Evolutionary conservation across 2,888 invertebrate species (phyloP).

Genomic region (Coelopa pilipes): DNA sequence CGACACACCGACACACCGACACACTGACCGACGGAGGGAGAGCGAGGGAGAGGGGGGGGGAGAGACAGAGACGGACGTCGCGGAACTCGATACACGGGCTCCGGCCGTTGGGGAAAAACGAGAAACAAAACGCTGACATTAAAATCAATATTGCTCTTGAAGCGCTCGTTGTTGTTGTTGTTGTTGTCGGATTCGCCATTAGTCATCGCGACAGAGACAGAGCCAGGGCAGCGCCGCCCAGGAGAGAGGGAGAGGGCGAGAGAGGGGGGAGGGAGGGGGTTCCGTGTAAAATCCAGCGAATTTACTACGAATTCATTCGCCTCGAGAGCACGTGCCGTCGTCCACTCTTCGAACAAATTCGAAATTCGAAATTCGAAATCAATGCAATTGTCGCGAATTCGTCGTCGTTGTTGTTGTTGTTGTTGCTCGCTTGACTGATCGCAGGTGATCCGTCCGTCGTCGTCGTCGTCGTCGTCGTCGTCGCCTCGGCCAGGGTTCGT

Average conservation of each 20-base stretch:
- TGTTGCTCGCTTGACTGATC: too few relatives aligned
- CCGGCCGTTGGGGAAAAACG: neutral
- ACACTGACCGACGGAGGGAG: neutral
- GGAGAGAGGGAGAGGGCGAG: too few relatives aligned
- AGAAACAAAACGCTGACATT: neutral
- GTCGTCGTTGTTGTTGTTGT: too few relatives aligned
- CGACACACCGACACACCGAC: neutral
- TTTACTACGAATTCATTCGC: neutral
- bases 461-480: too few relatives aligned
- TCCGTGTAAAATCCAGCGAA: neutral
- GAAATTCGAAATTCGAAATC: too few relatives aligned
- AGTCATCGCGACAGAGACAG: too few relatives aligned
- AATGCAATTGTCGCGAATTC: too few relatives aligned
- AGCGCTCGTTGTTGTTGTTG: neutral
- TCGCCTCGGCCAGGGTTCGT: too few relatives aligned
- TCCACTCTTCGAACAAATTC: too few relatives aligned
- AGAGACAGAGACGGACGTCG: neutral
- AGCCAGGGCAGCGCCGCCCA: too few relatives aligned
- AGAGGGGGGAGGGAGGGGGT: too few relatives aligned
- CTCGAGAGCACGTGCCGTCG: neutral
- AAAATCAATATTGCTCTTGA: constrained; percentile 5
- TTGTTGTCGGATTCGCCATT: constrained; percentile 2
- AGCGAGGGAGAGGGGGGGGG: neutral
- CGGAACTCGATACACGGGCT: constrained; percentile 14
- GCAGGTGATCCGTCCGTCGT: too few relatives aligned